Evolutionary conservation across 1,140 invertebrate genomes (phyloP).

Genomic region (Pinna nobilis): DNA sequence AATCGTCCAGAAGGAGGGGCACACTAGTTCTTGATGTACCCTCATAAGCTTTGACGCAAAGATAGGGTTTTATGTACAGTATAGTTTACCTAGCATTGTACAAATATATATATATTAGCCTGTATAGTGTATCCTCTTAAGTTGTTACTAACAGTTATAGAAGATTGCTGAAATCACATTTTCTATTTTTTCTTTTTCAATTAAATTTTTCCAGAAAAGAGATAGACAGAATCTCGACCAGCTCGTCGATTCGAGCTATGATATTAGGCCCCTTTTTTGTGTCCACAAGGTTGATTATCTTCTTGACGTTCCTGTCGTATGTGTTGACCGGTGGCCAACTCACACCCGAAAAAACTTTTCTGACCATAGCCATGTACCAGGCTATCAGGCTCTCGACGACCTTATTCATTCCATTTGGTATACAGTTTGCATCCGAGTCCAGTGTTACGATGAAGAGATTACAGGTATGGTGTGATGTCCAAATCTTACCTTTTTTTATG

Average conservation of each 20-base stretch:
- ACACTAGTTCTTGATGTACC: too few relatives aligned
- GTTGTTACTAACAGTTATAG: too few relatives aligned
- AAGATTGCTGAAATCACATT: too few relatives aligned
- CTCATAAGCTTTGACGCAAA: too few relatives aligned
- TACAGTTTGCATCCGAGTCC: constrained; percentile 69
- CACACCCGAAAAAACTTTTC: constrained; percentile 60
- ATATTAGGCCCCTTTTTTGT: constrained; percentile 65
- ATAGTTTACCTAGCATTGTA: too few relatives aligned
- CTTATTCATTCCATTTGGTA: constrained; percentile 61
- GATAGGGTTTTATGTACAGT: too few relatives aligned
- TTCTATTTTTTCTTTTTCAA: background rate
- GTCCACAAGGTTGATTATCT: constrained; percentile 66
- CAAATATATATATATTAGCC: too few relatives aligned
- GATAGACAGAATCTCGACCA: constrained; percentile 45
- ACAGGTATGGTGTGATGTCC: too few relatives aligned
- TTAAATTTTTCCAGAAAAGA: constrained; percentile 64
- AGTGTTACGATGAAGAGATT: constrained; percentile 70
- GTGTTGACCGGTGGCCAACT: constrained; percentile 50
- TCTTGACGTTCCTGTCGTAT: constrained; percentile 64
- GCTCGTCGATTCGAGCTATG: constrained; percentile 55
- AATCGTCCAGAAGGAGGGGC: too few relatives aligned
- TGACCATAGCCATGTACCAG: constrained; percentile 60
- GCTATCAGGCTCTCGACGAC: constrained; percentile 58
- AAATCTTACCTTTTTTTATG: too few relatives aligned
- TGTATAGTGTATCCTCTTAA: too few relatives aligned